phyloP scores from a whole-genome alignment of 2,888 invertebrate species.

The Pterostichus niger region DNA sequence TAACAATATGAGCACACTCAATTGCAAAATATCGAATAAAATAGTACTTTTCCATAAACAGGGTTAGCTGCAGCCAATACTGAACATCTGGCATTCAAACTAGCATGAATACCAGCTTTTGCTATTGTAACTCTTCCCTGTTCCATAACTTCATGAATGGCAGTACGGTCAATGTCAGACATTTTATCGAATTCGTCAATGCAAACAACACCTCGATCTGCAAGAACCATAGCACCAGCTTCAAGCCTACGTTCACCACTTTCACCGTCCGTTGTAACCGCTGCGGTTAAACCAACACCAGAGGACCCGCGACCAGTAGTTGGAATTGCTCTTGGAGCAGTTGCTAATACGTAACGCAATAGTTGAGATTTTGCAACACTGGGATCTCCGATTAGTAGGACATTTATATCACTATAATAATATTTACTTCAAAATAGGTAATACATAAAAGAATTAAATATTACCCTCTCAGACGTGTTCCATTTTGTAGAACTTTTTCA shows the following conservation, averaged over 20 bases:
- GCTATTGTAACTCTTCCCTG: conserved; percentile 98
- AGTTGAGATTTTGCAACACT: conserved; percentile 99
- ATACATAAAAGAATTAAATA: not conserved
- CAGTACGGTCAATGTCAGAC: conserved; percentile 99
- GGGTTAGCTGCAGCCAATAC: conserved; percentile 99
- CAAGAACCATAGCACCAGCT: conserved; percentile 99
- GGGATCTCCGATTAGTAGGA: conserved; percentile 95
- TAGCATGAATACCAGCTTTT: conserved; percentile 99
- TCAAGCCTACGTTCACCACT: conserved; percentile 90
- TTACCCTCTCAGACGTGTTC: conserved; percentile 92
- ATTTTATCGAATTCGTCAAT: conserved; percentile 99
- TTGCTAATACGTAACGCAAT: conserved; percentile 94
- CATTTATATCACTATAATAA: conserved; percentile 77
- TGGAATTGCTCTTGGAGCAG: conserved; percentile 96
- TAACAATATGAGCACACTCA: conserved; percentile 62
- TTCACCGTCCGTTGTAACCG: conserved; percentile 97
- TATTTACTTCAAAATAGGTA: conserved; percentile 6
- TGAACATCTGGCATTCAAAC: conserved; percentile 97
- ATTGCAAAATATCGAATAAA: not conserved
- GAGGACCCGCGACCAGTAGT: conserved; percentile 99
- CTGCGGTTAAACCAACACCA: conserved; percentile 99
- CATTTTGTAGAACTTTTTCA: conserved; percentile 95
- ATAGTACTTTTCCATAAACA: conserved; percentile 92
- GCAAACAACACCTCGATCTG: conserved; percentile 98
- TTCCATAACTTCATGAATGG: conserved; percentile 99